phyloP scores from a whole-genome alignment of 2,888 invertebrate species.

The Drosophila siamana region DNA sequence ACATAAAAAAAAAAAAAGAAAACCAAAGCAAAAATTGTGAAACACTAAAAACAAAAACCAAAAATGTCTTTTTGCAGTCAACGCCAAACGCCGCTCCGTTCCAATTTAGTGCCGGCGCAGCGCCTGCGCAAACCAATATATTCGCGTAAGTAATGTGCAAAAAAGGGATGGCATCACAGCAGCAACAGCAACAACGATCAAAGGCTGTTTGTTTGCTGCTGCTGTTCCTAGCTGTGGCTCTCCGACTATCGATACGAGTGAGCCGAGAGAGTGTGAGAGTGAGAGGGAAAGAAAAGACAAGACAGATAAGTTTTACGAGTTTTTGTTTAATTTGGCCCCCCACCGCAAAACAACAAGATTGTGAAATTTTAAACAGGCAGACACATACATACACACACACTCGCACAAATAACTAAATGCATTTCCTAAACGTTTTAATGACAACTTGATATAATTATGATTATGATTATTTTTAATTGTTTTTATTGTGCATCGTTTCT shows the following conservation, averaged over 20 bases:
- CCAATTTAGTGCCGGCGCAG: slow-evolving; percentile 84
- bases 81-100: slow-evolving; percentile 84
- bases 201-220: neutral
- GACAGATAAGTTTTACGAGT: slow-evolving; percentile 11
- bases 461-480: slow-evolving; percentile 9
- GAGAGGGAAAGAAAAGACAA: slow-evolving; percentile 11
- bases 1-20: slow-evolving; percentile 10
- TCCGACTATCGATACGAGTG: slow-evolving; percentile 26
- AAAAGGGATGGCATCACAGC: slow-evolving; percentile 16
- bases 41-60: slow-evolving; percentile 56
- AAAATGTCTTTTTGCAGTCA: slow-evolving; percentile 83
- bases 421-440: slow-evolving; percentile 10
- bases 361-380: slow-evolving; percentile 30
- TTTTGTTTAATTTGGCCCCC: slow-evolving; percentile 42
- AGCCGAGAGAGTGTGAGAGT: slow-evolving; percentile 14
- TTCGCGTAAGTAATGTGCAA: slow-evolving; percentile 84
- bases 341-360: slow-evolving; percentile 1
- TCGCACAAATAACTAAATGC: slow-evolving; percentile 13
- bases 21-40: neutral
- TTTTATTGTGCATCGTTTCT: slow-evolving; percentile 25
- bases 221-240: neutral
- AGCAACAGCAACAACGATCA: slow-evolving; percentile 7
- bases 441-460: slow-evolving; percentile 2
- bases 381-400: slow-evolving; percentile 12
- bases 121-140: slow-evolving; percentile 83